phyloP scores from a whole-genome alignment of 2,113 vertebrate species.

The Leuciscus idus region DNA sequence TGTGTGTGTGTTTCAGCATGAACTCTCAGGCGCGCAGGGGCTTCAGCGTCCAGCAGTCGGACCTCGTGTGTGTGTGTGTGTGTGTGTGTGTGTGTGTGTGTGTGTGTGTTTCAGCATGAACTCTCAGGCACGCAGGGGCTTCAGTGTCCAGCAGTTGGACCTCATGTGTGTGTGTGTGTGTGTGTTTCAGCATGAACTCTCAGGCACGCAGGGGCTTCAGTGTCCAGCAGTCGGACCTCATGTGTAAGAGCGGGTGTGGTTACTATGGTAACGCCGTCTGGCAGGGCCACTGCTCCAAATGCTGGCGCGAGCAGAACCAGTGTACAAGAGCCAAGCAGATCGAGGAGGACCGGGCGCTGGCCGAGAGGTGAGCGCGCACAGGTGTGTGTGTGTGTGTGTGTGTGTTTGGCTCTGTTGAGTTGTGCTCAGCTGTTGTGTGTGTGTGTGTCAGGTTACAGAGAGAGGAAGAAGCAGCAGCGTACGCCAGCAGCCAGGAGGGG shows the following conservation, averaged over 20 bases:
- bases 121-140: slow-evolving; percentile 86
- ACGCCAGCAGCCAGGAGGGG: slow-evolving; percentile 84
- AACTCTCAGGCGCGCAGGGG: slow-evolving; percentile 87
- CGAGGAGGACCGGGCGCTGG: slow-evolving; percentile 93
- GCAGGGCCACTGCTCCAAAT: slow-evolving; percentile 96
- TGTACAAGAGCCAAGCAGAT: slow-evolving; percentile 90
- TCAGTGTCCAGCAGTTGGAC: slow-evolving; percentile 93
- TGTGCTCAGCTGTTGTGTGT: neutral
- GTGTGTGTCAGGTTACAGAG: slow-evolving; percentile 83
- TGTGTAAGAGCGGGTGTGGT: slow-evolving; percentile 95
- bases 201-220: slow-evolving; percentile 90
- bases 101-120: slow-evolving; percentile 73
- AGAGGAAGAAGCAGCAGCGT: slow-evolving; percentile 90
- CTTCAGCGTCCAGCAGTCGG: slow-evolving; percentile 93
- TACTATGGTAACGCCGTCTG: slow-evolving; percentile 94
- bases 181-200: slow-evolving; percentile 78
- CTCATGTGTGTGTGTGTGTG: slow-evolving; percentile 69
- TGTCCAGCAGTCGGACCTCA: slow-evolving; percentile 92
- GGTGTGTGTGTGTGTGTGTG: too few relatives aligned
- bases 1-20: slow-evolving; percentile 68
- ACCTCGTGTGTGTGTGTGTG: slow-evolving; percentile 70
- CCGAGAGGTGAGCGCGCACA: slow-evolving; percentile 80
- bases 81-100: neutral
- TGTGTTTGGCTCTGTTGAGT: too few relatives aligned
- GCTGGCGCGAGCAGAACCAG: slow-evolving; percentile 94